phyloP scores from a whole-genome alignment of 2,888 invertebrate species.

The Deroplatys truncata region DNA sequence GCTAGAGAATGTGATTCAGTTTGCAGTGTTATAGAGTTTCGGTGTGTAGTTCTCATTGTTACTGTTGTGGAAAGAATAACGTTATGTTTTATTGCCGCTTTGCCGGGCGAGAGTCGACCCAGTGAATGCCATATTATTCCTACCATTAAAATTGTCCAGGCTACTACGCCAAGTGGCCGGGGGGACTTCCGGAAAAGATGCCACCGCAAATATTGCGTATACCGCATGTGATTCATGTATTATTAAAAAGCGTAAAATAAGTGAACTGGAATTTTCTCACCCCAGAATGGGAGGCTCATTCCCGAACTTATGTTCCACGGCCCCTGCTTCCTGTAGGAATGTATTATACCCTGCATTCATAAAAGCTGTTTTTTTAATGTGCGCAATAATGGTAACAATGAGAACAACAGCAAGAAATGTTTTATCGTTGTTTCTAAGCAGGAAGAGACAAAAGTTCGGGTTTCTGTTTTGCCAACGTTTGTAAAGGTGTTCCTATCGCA shows the following conservation, averaged over 20 bases:
- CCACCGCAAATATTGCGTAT: background rate
- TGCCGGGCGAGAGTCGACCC: background rate
- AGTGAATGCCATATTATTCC: background rate
- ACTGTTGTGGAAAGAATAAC: background rate
- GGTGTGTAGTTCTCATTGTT: no score
- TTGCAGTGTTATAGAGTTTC: no score
- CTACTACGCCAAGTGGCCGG: background rate
- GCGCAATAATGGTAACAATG: background rate
- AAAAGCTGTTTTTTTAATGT: background rate
- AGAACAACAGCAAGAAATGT: background rate
- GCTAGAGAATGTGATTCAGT: background rate
- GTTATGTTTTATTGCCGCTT: background rate
- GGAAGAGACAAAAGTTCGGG: background rate
- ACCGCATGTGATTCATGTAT: background rate
- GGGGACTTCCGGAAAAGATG: background rate
- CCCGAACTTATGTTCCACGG: background rate
- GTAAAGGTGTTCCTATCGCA: background rate
- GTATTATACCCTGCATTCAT: background rate
- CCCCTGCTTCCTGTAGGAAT: background rate
- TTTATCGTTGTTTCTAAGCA: background rate
- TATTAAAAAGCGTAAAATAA: background rate
- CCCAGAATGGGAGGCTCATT: background rate
- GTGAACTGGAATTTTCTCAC: background rate
- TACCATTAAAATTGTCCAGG: background rate
- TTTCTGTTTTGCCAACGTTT: background rate